Evolutionary conservation across 2,888 invertebrate genomes (phyloP).

Genomic region (Hartigia nigra): DNA sequence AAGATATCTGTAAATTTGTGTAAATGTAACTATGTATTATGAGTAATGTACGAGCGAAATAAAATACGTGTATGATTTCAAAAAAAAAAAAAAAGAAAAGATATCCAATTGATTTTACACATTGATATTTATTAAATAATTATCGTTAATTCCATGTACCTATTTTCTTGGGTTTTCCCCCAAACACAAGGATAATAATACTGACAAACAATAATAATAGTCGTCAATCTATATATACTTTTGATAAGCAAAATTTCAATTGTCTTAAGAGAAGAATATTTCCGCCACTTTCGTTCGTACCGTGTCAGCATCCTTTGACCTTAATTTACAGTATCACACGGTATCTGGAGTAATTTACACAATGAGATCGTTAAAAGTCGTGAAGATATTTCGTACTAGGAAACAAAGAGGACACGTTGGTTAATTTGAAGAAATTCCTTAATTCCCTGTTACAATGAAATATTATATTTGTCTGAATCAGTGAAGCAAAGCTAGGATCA

Average conservation of each 20-base stretch:
- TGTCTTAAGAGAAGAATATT: too few species aligned
- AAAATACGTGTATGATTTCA: constrained; percentile 45
- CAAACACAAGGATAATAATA: too few species aligned
- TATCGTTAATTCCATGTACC: too few species aligned
- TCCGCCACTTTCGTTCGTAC: background rate
- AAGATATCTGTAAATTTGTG: constrained; percentile 61
- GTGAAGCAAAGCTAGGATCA: background rate
- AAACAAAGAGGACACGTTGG: background rate
- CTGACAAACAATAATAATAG: too few species aligned
- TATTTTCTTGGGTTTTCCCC: too few species aligned
- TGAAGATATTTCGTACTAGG: background rate
- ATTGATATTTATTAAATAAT: background rate
- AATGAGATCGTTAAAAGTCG: background rate
- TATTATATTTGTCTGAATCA: background rate
- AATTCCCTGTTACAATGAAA: too few species aligned
- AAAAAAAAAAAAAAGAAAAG: constrained; percentile 4
- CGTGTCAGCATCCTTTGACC: background rate
- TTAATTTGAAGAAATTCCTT: background rate
- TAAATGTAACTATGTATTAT: constrained; percentile 59
- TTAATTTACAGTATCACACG: background rate
- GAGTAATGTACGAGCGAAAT: constrained; percentile 41
- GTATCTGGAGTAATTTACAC: background rate
- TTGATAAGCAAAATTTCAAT: too few species aligned
- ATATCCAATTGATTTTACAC: background rate
- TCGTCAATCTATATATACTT: too few species aligned